A percentile compares a stretch with the other conserved stretches of the same genome.
Evolutionary conservation across 2,113 vertebrate species (phyloP).

Genomic region (Anguilla rostrata): DNA sequence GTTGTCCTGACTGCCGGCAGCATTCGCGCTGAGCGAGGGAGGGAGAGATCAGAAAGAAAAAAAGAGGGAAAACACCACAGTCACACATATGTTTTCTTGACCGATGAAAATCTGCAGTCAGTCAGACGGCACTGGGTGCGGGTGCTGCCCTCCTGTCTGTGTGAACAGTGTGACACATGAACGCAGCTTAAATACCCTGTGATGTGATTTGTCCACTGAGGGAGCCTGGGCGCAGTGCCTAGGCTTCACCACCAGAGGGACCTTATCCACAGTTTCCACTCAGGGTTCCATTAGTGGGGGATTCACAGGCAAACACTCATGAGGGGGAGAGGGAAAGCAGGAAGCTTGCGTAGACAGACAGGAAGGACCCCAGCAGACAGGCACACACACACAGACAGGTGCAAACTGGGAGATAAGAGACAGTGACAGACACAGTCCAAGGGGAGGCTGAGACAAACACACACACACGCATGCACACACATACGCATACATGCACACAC

Average conservation of each 20-base stretch:
- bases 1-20: constrained; percentile 87
- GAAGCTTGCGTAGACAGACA: constrained; percentile 26
- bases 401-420: constrained; percentile 2
- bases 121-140: too few relatives aligned
- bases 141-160: too few relatives aligned
- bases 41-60: not conserved
- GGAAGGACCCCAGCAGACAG: constrained; percentile 4
- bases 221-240: not conserved
- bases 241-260: constrained; percentile 13
- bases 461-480: constrained; percentile 13
- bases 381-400: constrained; percentile 18
- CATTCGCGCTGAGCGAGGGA: constrained; percentile 78
- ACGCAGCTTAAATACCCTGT: not conserved
- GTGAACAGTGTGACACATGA: too few relatives aligned
- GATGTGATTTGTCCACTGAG: not conserved
- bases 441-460: not conserved
- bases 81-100: not conserved
- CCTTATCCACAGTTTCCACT: not conserved
- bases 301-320: not conserved
- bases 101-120: too few relatives aligned
- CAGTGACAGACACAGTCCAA: not conserved
- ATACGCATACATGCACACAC: not conserved
- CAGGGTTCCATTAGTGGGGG: not conserved
- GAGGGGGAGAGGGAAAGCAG: not conserved
- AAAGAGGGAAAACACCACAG: not conserved